Evolutionary conservation across 2,797 vertebrate species (phyloP).

Genomic region (Allobates femoralis): DNA sequence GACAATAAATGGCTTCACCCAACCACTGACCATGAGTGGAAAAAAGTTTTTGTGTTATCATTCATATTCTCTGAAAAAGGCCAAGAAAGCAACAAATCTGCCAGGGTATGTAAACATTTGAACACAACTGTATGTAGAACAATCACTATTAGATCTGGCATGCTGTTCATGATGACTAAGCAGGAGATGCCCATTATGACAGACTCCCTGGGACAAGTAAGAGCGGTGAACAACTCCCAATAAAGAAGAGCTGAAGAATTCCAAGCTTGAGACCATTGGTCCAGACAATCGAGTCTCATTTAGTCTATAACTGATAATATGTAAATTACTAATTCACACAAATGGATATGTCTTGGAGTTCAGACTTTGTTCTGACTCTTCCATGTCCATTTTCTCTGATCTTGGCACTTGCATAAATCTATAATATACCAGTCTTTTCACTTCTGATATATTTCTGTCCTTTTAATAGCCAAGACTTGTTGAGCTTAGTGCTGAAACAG

Average conservation of each 20-base stretch:
- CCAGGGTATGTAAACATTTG: too few relatives aligned
- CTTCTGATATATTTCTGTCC: conserved; percentile 34
- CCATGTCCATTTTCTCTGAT: conserved; percentile 46
- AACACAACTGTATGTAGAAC: too few relatives aligned
- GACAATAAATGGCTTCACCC: too few relatives aligned
- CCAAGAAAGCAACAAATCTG: too few relatives aligned
- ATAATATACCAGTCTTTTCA: conserved; percentile 20
- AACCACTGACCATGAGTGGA: too few relatives aligned
- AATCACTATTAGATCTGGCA: too few relatives aligned
- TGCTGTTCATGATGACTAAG: too few relatives aligned
- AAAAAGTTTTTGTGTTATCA: too few relatives aligned
- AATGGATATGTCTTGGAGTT: conserved; percentile 68
- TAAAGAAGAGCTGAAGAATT: neutral
- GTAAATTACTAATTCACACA: conserved; percentile 70
- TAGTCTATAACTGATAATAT: conserved; percentile 70
- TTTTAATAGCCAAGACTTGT: conserved; percentile 26
- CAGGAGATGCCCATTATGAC: too few relatives aligned
- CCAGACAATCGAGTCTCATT: neutral
- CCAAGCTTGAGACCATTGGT: neutral
- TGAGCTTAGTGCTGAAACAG: conserved; percentile 23
- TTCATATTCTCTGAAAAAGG: too few relatives aligned
- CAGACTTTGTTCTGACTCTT: neutral
- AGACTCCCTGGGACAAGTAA: neutral
- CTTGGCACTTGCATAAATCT: conserved; percentile 62
- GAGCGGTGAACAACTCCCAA: neutral